Conservation (phyloP, 2,113 vertebrate genomes). For the Apeltes quadracus region DNA sequence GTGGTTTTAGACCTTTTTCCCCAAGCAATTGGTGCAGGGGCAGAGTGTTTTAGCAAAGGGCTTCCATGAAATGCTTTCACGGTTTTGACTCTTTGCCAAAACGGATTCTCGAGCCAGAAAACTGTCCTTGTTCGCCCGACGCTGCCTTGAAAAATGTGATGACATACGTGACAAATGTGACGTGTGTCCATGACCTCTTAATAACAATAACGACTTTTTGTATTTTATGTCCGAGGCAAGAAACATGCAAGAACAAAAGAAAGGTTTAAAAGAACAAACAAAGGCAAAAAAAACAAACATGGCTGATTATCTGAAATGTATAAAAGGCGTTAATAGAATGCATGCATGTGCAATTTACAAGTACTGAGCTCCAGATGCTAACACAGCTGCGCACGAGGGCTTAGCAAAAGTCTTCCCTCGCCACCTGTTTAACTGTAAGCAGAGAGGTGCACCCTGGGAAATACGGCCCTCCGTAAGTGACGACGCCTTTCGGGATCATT, state of each 20-base stretch:
- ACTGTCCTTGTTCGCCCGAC: slow-evolving; percentile 6
- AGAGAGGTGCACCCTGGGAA: slow-evolving; percentile 52
- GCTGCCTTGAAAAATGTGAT: neutral
- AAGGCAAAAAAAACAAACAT: too few relatives aligned
- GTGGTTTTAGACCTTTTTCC: neutral
- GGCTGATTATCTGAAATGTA: slow-evolving; percentile 76
- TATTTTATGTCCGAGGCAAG: slow-evolving; percentile 13
- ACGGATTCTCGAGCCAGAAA: neutral
- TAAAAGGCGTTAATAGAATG: slow-evolving; percentile 30
- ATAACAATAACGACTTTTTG: too few relatives aligned
- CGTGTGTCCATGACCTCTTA: too few relatives aligned
- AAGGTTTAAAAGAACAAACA: neutral
- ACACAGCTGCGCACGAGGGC: slow-evolving; percentile 44
- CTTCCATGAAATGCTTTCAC: neutral
- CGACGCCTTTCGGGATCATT: slow-evolving; percentile 38
- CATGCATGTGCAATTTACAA: slow-evolving; percentile 7
- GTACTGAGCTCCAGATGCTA: slow-evolving; percentile 23
- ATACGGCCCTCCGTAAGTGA: slow-evolving; percentile 42
- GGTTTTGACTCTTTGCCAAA: neutral
- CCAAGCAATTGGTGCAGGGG: neutral
- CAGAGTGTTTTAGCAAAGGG: neutral
- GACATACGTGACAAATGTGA: too few relatives aligned
- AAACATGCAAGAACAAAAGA: neutral
- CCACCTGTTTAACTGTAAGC: slow-evolving; percentile 33
- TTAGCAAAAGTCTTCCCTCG: slow-evolving; percentile 39